These are phyloP conservation scores for Zoroaster sp. DNA, from an alignment of 53 echinoderm and acorn worm species.

Conservation along the genomic window DNA sequence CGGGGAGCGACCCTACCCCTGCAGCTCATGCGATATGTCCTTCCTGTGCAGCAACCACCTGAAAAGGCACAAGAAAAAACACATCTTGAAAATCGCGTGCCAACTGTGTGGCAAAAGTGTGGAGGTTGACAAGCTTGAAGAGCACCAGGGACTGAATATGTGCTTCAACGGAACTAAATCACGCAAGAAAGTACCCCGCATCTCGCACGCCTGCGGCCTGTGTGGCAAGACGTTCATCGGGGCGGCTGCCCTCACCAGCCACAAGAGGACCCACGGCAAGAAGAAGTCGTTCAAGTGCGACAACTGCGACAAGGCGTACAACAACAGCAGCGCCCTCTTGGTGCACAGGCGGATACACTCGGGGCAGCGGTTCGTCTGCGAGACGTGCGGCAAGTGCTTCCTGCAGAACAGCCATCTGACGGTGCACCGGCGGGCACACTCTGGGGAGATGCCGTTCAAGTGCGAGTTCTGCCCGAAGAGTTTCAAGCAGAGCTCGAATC, in stretches of 20 bases:
- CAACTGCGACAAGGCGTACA: slow-evolving; percentile 23
- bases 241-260: not conserved
- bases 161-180: not conserved
- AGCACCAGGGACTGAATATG: not conserved
- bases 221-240: slow-evolving; percentile 31
- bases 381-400: slow-evolving; percentile 35
- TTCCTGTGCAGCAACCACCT: not conserved
- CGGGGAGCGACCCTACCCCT: not conserved
- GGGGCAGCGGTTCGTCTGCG: slow-evolving; percentile 23
- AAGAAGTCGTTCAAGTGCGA: slow-evolving; percentile 21
- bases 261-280: not conserved
- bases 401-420: slow-evolving; percentile 49
- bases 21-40: not conserved
- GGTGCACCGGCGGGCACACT: slow-evolving; percentile 17
- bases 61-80: not conserved
- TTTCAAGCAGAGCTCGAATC: slow-evolving; percentile 34
- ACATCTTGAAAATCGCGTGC: not conserved
- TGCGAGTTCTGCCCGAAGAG: slow-evolving; percentile 17
- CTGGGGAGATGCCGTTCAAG: slow-evolving; percentile 18
- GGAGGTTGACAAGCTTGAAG: not conserved
- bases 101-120: slow-evolving; percentile 11
- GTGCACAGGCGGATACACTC: slow-evolving; percentile 16
- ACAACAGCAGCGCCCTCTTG: slow-evolving; percentile 22
- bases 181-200: not conserved
- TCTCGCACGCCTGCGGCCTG: slow-evolving; percentile 22